These are phyloP conservation scores for Pteruthius melanotis DNA, from an alignment of 2,113 vertebrate species.

Conservation along the genomic window DNA sequence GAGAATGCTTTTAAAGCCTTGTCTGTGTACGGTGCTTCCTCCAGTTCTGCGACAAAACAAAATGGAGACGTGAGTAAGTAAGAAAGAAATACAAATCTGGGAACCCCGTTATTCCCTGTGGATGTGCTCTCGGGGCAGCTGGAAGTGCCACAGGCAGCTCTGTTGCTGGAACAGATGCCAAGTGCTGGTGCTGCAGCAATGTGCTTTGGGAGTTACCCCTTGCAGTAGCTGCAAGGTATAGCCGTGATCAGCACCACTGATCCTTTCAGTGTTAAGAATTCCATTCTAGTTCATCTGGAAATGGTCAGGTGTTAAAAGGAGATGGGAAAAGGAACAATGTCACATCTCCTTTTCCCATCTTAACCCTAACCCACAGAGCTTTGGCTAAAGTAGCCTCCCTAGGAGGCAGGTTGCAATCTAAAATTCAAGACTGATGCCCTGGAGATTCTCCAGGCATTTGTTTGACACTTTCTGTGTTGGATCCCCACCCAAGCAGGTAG, in stretches of 20 bases:
- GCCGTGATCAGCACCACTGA: not conserved
- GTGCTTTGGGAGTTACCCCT: not conserved
- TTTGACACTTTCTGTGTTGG: not conserved
- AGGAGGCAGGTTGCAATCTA: not conserved
- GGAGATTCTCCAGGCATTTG: not conserved
- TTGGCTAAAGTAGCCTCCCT: not conserved
- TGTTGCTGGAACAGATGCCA: not conserved
- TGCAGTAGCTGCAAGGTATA: not conserved
- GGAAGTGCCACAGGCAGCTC: not conserved
- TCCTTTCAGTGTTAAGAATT: not conserved
- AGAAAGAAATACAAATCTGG: not conserved
- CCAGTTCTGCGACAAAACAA: not conserved
- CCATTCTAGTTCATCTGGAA: not conserved
- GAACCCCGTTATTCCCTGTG: not conserved
- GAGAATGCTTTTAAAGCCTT: not conserved
- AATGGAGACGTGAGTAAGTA: not conserved
- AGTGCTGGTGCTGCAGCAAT: not conserved
- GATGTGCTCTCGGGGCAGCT: rapidly evolving
- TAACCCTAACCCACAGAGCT: not conserved
- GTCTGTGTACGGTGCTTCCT: not conserved
- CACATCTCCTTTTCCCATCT: not conserved
- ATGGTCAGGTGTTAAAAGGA: not conserved
- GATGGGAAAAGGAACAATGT: not conserved
- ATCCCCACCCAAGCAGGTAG: not conserved
- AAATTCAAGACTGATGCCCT: not conserved